phyloP scores from a whole-genome alignment of 2,797 vertebrate species.

The Xiphorhynchus erythropygius region DNA sequence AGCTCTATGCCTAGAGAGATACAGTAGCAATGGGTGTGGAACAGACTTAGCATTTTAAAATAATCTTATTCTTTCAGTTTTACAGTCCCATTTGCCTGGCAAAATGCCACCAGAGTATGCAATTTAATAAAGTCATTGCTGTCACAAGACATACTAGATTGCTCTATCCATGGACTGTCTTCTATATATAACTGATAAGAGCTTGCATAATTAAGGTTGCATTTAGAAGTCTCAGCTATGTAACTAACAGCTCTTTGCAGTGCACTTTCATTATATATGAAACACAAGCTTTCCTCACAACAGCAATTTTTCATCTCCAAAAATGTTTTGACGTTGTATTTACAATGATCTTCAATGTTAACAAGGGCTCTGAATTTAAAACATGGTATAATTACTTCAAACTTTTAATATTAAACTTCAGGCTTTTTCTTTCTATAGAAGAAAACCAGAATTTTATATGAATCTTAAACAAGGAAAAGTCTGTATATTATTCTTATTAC shows the following conservation, averaged over 20 bases:
- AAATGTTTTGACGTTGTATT: background rate
- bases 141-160: slow-evolving; percentile 39
- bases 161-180: slow-evolving; percentile 6
- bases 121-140: slow-evolving; percentile 45
- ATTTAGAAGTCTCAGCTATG: slow-evolving; percentile 12
- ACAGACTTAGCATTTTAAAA: slow-evolving; percentile 9
- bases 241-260: background rate
- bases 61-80: slow-evolving; percentile 10
- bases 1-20: background rate
- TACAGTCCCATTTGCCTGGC: background rate
- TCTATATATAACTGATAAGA: slow-evolving; percentile 62
- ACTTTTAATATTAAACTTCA: background rate
- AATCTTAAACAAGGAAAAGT: background rate
- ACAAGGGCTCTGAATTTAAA: background rate
- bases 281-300: background rate
- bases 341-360: background rate
- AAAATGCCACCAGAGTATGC: slow-evolving; percentile 27
- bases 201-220: slow-evolving; percentile 54
- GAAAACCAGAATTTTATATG: background rate
- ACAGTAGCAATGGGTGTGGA: background rate
- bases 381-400: background rate
- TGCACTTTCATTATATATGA: background rate
- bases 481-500: background rate
- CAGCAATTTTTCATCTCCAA: background rate
- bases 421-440: background rate